Evolutionary conservation across 2,888 invertebrate species (phyloP).

Genomic region (Orthosia gracilis): DNA sequence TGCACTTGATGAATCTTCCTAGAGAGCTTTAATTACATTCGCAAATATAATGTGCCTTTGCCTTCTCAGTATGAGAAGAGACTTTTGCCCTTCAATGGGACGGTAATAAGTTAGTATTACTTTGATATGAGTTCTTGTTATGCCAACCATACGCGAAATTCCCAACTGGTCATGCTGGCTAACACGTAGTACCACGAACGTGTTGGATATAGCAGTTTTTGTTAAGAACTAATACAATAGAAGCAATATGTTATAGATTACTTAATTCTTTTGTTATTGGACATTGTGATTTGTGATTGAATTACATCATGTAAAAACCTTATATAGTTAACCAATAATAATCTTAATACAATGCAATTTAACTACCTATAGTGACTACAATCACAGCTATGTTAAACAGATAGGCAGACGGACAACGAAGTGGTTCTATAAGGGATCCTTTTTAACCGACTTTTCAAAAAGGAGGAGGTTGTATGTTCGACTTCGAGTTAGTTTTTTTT

Average conservation of each 20-base stretch:
- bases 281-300: constrained; percentile 10
- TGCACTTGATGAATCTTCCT: too few species aligned
- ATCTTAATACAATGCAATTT: not conserved
- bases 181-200: constrained; percentile 3
- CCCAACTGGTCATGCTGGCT: not conserved
- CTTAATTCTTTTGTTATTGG: constrained; percentile 23
- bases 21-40: too few species aligned
- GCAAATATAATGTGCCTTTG: too few species aligned
- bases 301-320: constrained; percentile 19
- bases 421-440: too few species aligned
- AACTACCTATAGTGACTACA: too few species aligned
- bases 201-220: constrained; percentile 31
- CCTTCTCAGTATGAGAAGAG: too few species aligned
- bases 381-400: too few species aligned
- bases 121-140: not conserved
- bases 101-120: not conserved
- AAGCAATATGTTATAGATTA: constrained; percentile 24
- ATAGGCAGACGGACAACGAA: too few species aligned
- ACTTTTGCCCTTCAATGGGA: too few species aligned
- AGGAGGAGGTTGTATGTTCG: too few species aligned
- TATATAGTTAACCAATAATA: not conserved
- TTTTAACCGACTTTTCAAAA: too few species aligned
- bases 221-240: constrained; percentile 28
- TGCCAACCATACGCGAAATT: not conserved
- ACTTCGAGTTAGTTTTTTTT: too few species aligned